phyloP scores from a whole-genome alignment of 2,113 vertebrate genomes.

The Sialia sialis region DNA sequence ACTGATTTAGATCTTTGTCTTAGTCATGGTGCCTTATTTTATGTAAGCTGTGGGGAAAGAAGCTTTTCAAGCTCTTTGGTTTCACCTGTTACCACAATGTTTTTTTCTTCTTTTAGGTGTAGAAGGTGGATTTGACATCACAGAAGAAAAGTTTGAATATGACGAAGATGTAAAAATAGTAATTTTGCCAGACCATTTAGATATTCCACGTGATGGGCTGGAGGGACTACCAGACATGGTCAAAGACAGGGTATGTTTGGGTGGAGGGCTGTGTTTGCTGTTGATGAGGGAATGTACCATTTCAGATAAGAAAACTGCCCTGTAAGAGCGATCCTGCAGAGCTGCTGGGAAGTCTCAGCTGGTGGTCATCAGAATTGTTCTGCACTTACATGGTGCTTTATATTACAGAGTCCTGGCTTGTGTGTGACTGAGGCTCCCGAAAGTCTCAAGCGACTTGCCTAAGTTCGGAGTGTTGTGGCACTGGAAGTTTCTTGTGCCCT shows the following conservation, averaged over 20 bases:
- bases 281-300: not conserved
- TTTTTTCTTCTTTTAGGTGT: constrained; percentile 76
- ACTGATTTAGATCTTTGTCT: not conserved
- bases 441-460: not conserved
- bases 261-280: not conserved
- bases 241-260: constrained; percentile 85
- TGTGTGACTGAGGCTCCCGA: not conserved
- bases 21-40: not conserved
- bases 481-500: not conserved
- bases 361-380: not conserved
- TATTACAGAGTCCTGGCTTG: not conserved
- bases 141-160: constrained; percentile 87
- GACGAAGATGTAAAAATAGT: constrained; percentile 95
- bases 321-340: not conserved
- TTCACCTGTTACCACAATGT: not conserved
- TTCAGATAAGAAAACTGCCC: not conserved
- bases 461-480: not conserved
- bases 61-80: not conserved
- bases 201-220: constrained; percentile 89
- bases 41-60: not conserved
- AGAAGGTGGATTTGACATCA: constrained; percentile 95
- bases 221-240: constrained; percentile 87
- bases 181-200: constrained; percentile 91
- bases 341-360: not conserved
- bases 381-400: not conserved